Percentiles rank a stretch among this genome's conserved stretches.
Evolutionary conservation across 2,113 vertebrate species (phyloP).

Genomic region (Brachypodius melanocephalos): DNA sequence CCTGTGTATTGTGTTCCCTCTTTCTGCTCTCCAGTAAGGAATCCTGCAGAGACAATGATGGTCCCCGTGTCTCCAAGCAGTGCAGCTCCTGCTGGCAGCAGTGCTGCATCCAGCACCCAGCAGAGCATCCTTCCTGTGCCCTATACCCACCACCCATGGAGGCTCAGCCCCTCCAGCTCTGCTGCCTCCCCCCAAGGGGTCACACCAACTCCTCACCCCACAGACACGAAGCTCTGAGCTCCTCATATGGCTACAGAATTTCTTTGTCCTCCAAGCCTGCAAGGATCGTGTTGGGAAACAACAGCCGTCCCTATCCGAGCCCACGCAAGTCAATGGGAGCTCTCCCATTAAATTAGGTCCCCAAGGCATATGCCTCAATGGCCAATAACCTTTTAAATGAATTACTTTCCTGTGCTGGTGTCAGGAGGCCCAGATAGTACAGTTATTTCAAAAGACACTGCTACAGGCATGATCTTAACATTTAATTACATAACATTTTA

Average conservation of each 20-base stretch:
- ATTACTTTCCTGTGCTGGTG: background rate
- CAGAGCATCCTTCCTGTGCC: background rate
- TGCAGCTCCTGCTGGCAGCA: background rate
- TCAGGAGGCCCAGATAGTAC: background rate
- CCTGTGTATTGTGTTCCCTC: background rate
- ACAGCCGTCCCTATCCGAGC: background rate
- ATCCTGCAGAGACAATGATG: background rate
- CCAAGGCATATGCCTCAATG: background rate
- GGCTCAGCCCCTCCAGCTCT: background rate
- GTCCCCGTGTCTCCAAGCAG: background rate
- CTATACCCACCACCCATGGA: background rate
- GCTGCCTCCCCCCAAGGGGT: background rate
- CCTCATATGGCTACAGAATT: rapidly evolving
- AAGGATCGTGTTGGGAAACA: background rate
- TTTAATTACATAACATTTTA: slow-evolving; percentile 58
- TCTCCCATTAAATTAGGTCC: slow-evolving; percentile 19
- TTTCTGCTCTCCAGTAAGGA: background rate
- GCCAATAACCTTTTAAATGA: slow-evolving; percentile 19
- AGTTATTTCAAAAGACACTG: slow-evolving; percentile 40
- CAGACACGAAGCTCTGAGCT: background rate
- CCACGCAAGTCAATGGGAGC: background rate
- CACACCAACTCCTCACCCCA: background rate
- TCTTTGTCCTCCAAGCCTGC: background rate
- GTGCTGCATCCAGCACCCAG: background rate
- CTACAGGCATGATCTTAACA: slow-evolving; percentile 44